phyloP scores from a whole-genome alignment of 2,113 vertebrate species.

The Agapornis roseicollis region DNA sequence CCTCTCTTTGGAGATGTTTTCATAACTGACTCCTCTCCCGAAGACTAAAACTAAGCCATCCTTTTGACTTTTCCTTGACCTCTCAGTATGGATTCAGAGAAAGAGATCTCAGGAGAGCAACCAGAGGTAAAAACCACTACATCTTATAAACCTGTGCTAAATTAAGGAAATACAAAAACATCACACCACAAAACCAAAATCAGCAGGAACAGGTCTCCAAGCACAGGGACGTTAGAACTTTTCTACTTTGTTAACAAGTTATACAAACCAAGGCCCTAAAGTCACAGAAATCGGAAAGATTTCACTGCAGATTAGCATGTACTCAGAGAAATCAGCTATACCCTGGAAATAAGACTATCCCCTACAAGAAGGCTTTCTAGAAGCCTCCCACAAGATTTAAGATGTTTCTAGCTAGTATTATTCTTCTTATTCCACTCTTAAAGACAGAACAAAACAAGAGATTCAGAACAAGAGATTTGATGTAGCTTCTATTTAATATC shows the following conservation, averaged over 20 bases:
- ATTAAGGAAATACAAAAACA: neutral
- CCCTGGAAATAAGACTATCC: neutral
- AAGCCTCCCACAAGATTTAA: neutral
- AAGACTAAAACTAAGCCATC: neutral
- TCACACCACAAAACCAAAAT: neutral
- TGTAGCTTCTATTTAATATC: neutral
- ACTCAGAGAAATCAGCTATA: neutral
- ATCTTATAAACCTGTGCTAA: neutral
- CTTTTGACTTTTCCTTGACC: neutral
- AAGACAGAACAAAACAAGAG: neutral
- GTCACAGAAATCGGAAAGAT: neutral
- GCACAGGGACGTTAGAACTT: neutral
- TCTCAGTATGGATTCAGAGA: neutral
- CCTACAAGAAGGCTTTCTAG: neutral
- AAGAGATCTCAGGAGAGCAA: neutral
- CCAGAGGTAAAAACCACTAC: neutral
- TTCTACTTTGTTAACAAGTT: neutral
- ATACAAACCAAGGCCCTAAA: neutral
- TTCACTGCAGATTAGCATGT: neutral
- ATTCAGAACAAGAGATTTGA: neutral
- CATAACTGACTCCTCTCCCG: neutral
- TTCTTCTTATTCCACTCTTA: neutral
- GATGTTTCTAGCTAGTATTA: neutral
- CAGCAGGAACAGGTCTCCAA: neutral
- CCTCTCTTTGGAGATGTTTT: slow-evolving; percentile 12